These are phyloP conservation scores for Microhierax caerulescens DNA, from an alignment of 2,797 vertebrate genomes.

Conservation along the genomic window DNA sequence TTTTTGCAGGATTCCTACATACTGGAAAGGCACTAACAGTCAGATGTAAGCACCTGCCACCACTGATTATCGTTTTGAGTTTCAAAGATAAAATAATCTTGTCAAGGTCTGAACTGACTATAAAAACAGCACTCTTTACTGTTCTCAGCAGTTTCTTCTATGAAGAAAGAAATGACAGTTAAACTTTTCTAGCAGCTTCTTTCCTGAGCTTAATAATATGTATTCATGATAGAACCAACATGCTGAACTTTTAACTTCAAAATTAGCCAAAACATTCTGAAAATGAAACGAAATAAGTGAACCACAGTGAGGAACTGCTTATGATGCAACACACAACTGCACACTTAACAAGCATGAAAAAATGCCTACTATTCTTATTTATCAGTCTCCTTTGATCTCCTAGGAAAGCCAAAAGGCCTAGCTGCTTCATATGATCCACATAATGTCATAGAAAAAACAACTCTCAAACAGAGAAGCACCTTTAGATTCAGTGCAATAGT, in stretches of 20 bases:
- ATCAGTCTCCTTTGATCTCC: neutral
- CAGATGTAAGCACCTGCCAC: neutral
- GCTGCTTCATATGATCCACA: neutral
- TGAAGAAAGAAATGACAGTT: neutral
- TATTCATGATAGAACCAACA: neutral
- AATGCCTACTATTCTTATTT: neutral
- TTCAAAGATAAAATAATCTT: neutral
- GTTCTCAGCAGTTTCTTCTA: neutral
- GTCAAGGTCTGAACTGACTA: neutral
- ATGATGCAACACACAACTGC: neutral
- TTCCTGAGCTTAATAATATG: neutral
- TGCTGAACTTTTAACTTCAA: neutral
- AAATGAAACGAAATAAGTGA: neutral
- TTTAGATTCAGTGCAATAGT: neutral
- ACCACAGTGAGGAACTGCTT: neutral
- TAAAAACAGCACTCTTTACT: neutral
- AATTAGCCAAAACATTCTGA: neutral
- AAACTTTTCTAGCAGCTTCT: neutral
- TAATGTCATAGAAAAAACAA: accelerated
- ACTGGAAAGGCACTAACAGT: neutral
- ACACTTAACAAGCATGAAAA: neutral
- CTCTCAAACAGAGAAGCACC: neutral
- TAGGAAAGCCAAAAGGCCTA: neutral
- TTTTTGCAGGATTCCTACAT: neutral
- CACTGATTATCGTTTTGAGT: neutral